These are phyloP conservation scores for Cyphomyrus discorhynchus DNA, from an alignment of 2,113 vertebrate genomes.

Conservation along the genomic window DNA sequence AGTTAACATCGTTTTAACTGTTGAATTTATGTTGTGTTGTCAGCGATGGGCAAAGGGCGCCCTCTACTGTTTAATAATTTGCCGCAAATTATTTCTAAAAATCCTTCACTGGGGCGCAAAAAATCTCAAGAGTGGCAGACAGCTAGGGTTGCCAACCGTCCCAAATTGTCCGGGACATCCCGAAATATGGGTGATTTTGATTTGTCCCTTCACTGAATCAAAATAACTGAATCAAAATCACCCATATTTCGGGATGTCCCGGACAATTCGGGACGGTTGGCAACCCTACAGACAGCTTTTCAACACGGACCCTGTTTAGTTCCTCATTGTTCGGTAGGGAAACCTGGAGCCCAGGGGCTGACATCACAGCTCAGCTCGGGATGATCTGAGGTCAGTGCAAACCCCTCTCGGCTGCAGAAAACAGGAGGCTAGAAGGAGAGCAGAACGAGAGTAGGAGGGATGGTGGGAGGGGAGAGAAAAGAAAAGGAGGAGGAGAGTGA, in stretches of 20 bases:
- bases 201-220: too few relatives aligned
- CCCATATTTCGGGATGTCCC: too few relatives aligned
- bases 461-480: slow-evolving; percentile 39
- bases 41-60: not conserved
- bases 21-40: not conserved
- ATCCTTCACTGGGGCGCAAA: not conserved
- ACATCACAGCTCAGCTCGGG: slow-evolving; percentile 47
- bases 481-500: not conserved
- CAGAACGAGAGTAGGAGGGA: not conserved
- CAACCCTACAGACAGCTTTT: not conserved
- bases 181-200: too few relatives aligned
- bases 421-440: not conserved
- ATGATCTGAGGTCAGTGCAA: slow-evolving; percentile 42
- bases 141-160: not conserved
- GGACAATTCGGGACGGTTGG: too few relatives aligned
- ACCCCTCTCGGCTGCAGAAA: not conserved
- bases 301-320: not conserved
- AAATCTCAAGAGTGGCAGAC: not conserved
- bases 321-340: not conserved
- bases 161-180: too few relatives aligned
- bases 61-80: not conserved
- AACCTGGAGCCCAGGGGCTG: slow-evolving; percentile 51
- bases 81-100: not conserved
- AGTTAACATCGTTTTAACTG: not conserved
- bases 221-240: too few relatives aligned